These are phyloP conservation scores for Drosophila ustulata DNA, from an alignment of 2,888 invertebrate species.

Conservation along the genomic window DNA sequence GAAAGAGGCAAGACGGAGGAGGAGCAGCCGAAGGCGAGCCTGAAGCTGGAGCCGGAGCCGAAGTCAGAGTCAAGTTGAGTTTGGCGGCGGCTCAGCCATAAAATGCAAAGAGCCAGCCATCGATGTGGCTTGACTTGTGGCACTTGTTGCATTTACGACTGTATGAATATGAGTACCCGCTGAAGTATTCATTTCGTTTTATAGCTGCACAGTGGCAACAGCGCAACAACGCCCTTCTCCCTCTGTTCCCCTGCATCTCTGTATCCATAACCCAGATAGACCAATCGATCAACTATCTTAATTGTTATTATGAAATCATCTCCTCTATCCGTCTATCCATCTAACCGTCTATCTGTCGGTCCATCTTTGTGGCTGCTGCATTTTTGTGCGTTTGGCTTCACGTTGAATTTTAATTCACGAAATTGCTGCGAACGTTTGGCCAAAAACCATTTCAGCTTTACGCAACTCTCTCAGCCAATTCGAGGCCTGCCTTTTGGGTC, in stretches of 20 bases:
- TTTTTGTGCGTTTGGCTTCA: constrained; percentile 65
- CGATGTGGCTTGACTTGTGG: constrained; percentile 27
- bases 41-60: not conserved
- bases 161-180: constrained; percentile 25
- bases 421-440: constrained; percentile 57
- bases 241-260: not conserved
- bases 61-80: constrained; percentile 42
- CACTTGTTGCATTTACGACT: constrained; percentile 47
- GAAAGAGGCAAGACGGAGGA: not conserved
- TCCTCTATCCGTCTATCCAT: constrained; percentile 27
- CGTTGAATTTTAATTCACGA: constrained; percentile 74
- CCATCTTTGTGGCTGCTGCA: constrained; percentile 30
- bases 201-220: not conserved
- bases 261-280: not conserved
- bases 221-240: not conserved
- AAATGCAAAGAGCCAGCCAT: constrained; percentile 70
- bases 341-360: not conserved
- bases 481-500: constrained; percentile 32
- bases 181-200: constrained; percentile 8
- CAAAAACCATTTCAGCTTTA: constrained; percentile 50
- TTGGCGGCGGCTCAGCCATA: constrained; percentile 55
- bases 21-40: not conserved
- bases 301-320: constrained; percentile 59
- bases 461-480: constrained; percentile 50
- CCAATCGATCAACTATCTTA: constrained; percentile 2